phyloP scores from a whole-genome alignment of 2,888 invertebrate species.

The Agrotis clavis region DNA sequence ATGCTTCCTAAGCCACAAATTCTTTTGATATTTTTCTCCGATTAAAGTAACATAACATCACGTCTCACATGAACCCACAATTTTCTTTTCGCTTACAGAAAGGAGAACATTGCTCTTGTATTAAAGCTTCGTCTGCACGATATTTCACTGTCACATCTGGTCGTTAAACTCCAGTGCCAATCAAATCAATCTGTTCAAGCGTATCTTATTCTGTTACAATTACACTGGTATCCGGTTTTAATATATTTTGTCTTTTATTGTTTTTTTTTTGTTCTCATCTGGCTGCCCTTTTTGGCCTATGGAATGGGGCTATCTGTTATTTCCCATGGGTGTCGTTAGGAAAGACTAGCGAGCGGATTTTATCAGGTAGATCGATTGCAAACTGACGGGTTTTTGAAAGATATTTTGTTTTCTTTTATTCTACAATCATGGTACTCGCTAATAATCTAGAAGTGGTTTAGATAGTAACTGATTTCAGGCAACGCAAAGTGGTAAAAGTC shows the following conservation, averaged over 20 bases:
- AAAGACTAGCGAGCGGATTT: conserved; percentile 19
- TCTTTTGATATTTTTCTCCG: not conserved
- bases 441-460: not conserved
- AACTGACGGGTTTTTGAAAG: conserved; percentile 12
- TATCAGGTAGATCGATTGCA: conserved; percentile 19
- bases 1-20: not conserved
- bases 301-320: conserved; percentile 30
- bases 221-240: conserved; percentile 42
- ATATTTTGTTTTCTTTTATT: conserved; percentile 23
- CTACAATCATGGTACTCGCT: not conserved
- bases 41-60: conserved; percentile 16
- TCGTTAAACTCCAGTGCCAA: conserved; percentile 47
- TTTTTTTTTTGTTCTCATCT: conserved; percentile 21
- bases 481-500: not conserved
- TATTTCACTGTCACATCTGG: conserved; percentile 51
- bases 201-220: conserved; percentile 46
- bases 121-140: conserved; percentile 24
- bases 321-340: conserved; percentile 40
- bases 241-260: conserved; percentile 42
- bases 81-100: conserved; percentile 24
- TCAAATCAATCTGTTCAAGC: conserved; percentile 49
- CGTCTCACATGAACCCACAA: conserved; percentile 2
- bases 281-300: conserved; percentile 10
- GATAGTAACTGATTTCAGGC: not conserved
- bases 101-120: conserved; percentile 12